Conservation (phyloP, 2,113 vertebrate species). For the Eira barbara region DNA sequence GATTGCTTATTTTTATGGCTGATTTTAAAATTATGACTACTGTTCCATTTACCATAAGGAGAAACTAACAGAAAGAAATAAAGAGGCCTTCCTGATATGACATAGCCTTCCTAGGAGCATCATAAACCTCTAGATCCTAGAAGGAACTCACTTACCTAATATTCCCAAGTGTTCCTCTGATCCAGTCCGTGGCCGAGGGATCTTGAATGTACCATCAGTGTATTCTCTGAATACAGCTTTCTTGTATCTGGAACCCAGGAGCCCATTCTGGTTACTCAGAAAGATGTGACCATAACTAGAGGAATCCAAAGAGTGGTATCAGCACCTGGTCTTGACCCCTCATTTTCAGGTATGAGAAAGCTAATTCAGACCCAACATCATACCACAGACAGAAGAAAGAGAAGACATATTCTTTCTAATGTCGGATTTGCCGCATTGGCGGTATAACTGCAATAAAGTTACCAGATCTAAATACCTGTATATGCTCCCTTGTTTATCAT, state of each 20-base stretch:
- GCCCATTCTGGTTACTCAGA: slow-evolving; percentile 79
- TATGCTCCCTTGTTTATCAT: background rate
- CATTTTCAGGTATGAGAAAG: background rate
- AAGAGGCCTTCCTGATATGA: background rate
- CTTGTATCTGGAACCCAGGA: slow-evolving; percentile 85
- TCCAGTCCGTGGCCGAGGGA: slow-evolving; percentile 65
- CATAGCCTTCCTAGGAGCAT: background rate
- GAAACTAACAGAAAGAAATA: background rate
- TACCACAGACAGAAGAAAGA: background rate
- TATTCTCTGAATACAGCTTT: slow-evolving; percentile 86
- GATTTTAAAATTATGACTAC: background rate
- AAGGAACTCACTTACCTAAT: slow-evolving; percentile 78
- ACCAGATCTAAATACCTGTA: background rate
- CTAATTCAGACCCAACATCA: background rate
- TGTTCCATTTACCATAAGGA: background rate
- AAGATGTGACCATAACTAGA: slow-evolving; percentile 82
- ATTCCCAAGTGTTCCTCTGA: slow-evolving; percentile 82
- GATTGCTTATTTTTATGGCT: background rate
- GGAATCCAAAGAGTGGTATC: slow-evolving; percentile 57
- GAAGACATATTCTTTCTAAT: background rate
- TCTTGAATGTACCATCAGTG: slow-evolving; percentile 83
- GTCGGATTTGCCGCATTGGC: background rate
- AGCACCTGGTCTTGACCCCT: background rate
- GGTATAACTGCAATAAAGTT: background rate
- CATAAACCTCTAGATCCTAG: background rate